A percentile compares a stretch with the other conserved stretches of the same genome.
Evolutionary conservation across 1,140 invertebrate species (phyloP).

Genomic region (Orussus abietinus): DNA sequence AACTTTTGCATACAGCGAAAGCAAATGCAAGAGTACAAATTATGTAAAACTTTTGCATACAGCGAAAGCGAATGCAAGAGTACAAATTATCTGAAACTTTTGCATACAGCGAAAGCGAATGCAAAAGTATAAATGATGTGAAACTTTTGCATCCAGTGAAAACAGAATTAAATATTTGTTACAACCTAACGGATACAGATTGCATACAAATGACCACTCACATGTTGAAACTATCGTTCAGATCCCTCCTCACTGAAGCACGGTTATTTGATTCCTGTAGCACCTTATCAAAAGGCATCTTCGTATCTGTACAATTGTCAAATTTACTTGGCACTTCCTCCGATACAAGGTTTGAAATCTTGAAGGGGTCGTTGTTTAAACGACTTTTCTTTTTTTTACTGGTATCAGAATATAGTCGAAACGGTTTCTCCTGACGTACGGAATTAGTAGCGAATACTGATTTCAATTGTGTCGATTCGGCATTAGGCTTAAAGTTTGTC

Average conservation of each 20-base stretch:
- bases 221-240: constrained; percentile 26
- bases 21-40: too few species aligned
- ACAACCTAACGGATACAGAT: constrained; percentile 7
- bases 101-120: too few species aligned
- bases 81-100: not conserved
- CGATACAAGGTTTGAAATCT: constrained; percentile 12
- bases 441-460: too few species aligned
- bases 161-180: constrained; percentile 1
- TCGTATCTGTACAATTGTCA: not conserved
- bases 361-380: constrained; percentile 2
- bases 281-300: not conserved
- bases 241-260: constrained; percentile 19
- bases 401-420: constrained; percentile 3
- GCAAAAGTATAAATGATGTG: too few species aligned
- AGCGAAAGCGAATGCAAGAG: constrained; percentile 1
- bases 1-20: not conserved
- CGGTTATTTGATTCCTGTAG: constrained; percentile 16
- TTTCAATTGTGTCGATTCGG: too few species aligned
- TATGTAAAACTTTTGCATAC: not conserved
- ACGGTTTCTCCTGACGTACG: too few species aligned
- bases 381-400: constrained; percentile 1
- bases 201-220: constrained; percentile 11
- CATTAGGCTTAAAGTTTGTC: too few species aligned
- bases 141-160: not conserved
- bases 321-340: constrained; percentile 5